A percentile compares a stretch with the other conserved stretches of the same genome.
Evolutionary conservation across 2,888 invertebrate genomes (phyloP).

Genomic region (Apamea monoglypha): DNA sequence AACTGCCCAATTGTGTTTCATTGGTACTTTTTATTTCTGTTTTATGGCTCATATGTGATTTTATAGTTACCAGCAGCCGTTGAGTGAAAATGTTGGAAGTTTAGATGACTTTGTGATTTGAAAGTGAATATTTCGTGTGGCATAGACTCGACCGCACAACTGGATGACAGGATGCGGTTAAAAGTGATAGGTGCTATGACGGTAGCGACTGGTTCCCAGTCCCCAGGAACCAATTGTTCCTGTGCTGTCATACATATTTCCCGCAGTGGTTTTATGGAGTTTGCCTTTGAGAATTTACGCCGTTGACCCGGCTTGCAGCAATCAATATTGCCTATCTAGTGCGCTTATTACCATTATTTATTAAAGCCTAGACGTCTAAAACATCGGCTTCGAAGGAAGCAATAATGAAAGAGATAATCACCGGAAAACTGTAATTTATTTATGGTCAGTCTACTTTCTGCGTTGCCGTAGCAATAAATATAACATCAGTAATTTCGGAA

Average conservation of each 20-base stretch:
- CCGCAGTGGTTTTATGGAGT: conserved; percentile 31
- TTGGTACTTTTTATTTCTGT: conserved; percentile 63
- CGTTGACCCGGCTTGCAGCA: not conserved
- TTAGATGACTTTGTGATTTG: conserved; percentile 54
- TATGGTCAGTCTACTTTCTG: not conserved
- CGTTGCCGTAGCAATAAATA: conserved; percentile 22
- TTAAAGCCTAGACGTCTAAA: not conserved
- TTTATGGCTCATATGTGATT: conserved; percentile 61
- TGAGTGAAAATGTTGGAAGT: conserved; percentile 55
- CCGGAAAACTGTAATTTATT: conserved; percentile 15
- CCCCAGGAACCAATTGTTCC: conserved; percentile 65
- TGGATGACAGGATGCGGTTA: conserved; percentile 75
- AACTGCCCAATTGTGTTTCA: conserved; percentile 65
- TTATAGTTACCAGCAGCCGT: conserved; percentile 53
- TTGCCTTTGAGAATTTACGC: conserved; percentile 16
- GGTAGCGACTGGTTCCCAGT: conserved; percentile 60
- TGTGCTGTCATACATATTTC: conserved; percentile 46
- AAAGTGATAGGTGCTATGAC: conserved; percentile 66
- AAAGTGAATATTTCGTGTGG: conserved; percentile 60
- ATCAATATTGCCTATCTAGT: conserved; percentile 16
- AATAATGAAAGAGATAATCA: conserved; percentile 14
- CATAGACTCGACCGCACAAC: conserved; percentile 68
- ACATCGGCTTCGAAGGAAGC: conserved; percentile 25
- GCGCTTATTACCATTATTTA: conserved; percentile 20
- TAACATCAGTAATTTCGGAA: conserved; percentile 12